Evolutionary conservation across 2,888 invertebrate genomes (phyloP), one percentile per base, ranked within the genome.

Genomic region (Thereva unica): DNA sequence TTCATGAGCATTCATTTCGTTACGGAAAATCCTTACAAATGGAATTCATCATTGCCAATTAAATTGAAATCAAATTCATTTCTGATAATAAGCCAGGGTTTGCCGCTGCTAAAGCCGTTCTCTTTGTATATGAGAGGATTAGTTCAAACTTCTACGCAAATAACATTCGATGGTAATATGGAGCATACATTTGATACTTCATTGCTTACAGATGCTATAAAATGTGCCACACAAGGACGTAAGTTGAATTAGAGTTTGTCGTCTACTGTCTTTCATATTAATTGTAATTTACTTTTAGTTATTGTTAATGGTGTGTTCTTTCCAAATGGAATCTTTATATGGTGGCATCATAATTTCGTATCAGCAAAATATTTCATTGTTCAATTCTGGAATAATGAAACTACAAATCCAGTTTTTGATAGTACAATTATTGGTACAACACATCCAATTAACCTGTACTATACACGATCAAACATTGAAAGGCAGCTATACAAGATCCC

Each of bases 191-290:
- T 65, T 34, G 65, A 65, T 49, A 40, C 47, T 49, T 79, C 80
- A 0, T 67, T 76, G 12, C 73, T 80, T 2, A 80, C 80, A 56
- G 76, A 76, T 5, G 76, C 79, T 7, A 75, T 79, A 0, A 74
- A 75, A 44, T 81, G 81, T 68, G 79, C 79, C 67, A 79, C 80
- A 0, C 81, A 81, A 72, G 81, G 81, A 64, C 72, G 81, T 81
- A 72, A 76, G 78, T 76, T 52, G 0, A 5, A 1, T 35, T 41
- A 38, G 34, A 12, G 5, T 9, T 5, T n/a, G n/a, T n/a, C n/a
- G 34, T n/a, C n/a, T 37, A 3, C 23, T 42, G 12, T 38, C 34
- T 42, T 40, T 45, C 9, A 6, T 41, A 7, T 7, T 9, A 6
- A 38, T 53, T 49, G 5, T 49, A 49, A 49, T 63, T 8, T 63